These are phyloP conservation scores for Conops quadrifasciatus DNA, from an alignment of 2,888 invertebrate genomes.

Conservation along the genomic window DNA sequence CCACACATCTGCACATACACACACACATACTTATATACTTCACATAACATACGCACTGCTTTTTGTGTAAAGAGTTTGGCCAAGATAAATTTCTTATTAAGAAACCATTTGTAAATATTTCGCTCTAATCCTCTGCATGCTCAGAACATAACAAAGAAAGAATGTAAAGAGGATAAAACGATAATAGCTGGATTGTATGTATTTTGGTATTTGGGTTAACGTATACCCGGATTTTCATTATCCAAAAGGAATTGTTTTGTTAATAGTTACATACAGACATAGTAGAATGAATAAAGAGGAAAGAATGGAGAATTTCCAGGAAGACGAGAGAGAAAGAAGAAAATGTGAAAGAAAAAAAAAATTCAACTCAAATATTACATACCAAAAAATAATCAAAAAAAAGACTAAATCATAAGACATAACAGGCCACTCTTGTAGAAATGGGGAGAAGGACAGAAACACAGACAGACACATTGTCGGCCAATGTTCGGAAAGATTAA, in stretches of 20 bases:
- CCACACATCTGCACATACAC: constrained; percentile 15
- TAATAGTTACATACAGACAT: no score
- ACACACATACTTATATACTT: not conserved
- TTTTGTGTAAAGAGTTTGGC: not conserved
- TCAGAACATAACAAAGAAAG: constrained; percentile 32
- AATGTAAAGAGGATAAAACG: not conserved
- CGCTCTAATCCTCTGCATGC: constrained; percentile 40
- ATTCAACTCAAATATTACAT: no score
- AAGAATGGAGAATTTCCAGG: not conserved
- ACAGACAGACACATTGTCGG: not conserved
- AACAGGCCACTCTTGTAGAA: not conserved
- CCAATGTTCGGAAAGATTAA: no score
- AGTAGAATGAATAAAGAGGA: not conserved
- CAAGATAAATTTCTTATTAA: constrained; percentile 40
- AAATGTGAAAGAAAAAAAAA: not conserved
- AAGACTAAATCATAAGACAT: not conserved
- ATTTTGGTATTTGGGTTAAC: no score
- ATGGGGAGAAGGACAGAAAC: not conserved
- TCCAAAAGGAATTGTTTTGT: no score
- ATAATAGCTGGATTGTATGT: no score
- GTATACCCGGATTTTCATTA: not conserved
- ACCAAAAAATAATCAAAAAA: no score
- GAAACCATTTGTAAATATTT: constrained; percentile 40
- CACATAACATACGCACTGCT: not conserved
- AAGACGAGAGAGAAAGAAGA: not conserved